Evolutionary conservation across 2,113 vertebrate species (phyloP).

Genomic region (Danio rerio): GRCz12tu NC_133186.1:3222501-3223000

Average conservation of each 20-base stretch:
- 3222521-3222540: too few species aligned
- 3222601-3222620: too few species aligned
- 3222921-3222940: slow-evolving; percentile 92
- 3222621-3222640: too few species aligned
- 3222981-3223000: too few species aligned
- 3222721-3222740: background rate
- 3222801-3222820: slow-evolving; percentile 63
- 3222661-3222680: background rate
- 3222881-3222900: slow-evolving; percentile 86
- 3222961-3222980: slow-evolving; percentile 83
- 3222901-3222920: slow-evolving; percentile 97
- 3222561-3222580: too few species aligned
- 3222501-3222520: too few species aligned
- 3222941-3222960: slow-evolving; percentile 95
- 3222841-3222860: background rate
- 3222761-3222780: slow-evolving; percentile 95
- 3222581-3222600: too few species aligned
- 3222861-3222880: background rate
- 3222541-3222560: too few species aligned
- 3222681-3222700: background rate
- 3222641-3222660: too few species aligned
- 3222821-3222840: background rate
- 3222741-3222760: slow-evolving; percentile 76
- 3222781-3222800: slow-evolving; percentile 96
- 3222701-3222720: background rate